Evolutionary conservation across 2,113 vertebrate species (phyloP).

Genomic region (Phaethon lepturus): DNA sequence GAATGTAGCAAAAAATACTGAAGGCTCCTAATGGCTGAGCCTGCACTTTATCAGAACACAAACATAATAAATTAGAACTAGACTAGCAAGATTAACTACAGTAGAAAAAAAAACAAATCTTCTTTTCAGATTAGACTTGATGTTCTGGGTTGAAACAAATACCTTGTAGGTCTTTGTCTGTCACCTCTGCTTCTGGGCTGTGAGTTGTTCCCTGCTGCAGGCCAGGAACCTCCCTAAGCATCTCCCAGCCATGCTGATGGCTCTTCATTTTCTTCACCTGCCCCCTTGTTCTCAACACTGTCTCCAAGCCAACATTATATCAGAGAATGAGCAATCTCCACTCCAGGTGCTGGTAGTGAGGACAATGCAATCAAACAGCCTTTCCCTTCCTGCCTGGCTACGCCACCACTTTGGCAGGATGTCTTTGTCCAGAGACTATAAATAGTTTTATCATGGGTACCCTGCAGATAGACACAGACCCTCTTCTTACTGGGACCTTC

Average conservation of each 20-base stretch:
- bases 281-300: background rate
- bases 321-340: background rate
- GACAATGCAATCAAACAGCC: background rate
- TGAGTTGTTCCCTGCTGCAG: background rate
- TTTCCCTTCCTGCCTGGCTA: background rate
- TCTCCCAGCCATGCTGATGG: background rate
- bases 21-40: background rate
- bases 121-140: background rate
- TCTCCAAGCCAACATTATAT: background rate
- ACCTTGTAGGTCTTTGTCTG: background rate
- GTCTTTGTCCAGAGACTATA: background rate
- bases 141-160: background rate
- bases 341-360: fast-evolving
- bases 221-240: background rate
- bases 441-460: background rate
- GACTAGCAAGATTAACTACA: background rate
- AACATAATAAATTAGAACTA: background rate
- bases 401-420: background rate
- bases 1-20: background rate
- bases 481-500: background rate
- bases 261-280: background rate
- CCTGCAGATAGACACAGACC: background rate
- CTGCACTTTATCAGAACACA: background rate
- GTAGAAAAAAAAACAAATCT: background rate
- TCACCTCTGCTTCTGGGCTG: background rate